These are phyloP conservation scores for Petrocephalus schoutedeni DNA, from an alignment of 2,797 vertebrate species.

Conservation along the genomic window DNA sequence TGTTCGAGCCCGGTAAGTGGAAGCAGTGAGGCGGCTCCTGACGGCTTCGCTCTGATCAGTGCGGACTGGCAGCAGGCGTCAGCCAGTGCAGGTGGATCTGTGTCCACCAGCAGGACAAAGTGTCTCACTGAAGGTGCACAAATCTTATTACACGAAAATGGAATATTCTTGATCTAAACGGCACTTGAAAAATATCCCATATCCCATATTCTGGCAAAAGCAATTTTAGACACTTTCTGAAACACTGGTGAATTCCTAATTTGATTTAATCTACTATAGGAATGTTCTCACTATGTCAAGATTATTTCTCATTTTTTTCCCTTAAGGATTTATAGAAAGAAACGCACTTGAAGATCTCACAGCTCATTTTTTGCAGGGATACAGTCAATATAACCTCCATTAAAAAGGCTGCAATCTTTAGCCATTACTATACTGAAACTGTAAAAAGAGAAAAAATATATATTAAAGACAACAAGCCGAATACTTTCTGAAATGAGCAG, in stretches of 20 bases:
- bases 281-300: not conserved
- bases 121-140: not conserved
- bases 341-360: not conserved
- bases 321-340: no score
- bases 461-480: not conserved
- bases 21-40: not conserved
- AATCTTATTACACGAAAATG: not conserved
- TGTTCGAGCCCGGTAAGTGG: not conserved
- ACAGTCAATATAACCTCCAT: not conserved
- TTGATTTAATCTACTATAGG: not conserved
- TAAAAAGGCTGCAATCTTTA: slow-evolving; percentile 4
- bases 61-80: not conserved
- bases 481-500: not conserved
- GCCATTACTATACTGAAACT: not conserved
- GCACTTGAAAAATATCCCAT: not conserved
- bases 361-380: not conserved
- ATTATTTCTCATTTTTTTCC: not conserved
- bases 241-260: not conserved
- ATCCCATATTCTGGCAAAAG: not conserved
- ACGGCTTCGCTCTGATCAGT: not conserved
- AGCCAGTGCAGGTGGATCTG: not conserved
- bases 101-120: not conserved
- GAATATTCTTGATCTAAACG: not conserved
- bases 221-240: not conserved
- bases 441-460: not conserved